These are phyloP conservation scores for Phalanger gymnotis DNA, from an alignment of 2,797 vertebrate genomes.

Conservation along the genomic window DNA sequence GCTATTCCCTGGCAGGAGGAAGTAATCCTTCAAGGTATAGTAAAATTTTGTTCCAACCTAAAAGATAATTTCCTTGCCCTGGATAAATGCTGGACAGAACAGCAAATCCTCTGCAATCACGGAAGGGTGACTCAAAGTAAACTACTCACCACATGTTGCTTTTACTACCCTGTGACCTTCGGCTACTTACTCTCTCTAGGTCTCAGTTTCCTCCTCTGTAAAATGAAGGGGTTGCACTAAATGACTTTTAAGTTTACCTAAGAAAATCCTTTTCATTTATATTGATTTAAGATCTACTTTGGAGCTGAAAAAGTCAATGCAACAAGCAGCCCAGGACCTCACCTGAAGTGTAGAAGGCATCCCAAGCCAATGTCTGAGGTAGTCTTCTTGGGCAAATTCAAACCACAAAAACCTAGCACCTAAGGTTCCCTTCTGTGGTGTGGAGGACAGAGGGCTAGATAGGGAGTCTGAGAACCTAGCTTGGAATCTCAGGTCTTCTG, in stretches of 20 bases:
- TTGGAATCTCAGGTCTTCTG: background rate
- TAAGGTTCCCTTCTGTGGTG: background rate
- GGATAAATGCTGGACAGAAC: background rate
- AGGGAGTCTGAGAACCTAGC: background rate
- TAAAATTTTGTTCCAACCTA: background rate
- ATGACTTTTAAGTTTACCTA: background rate
- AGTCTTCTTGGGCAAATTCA: background rate
- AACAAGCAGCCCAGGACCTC: background rate
- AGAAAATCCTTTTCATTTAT: background rate
- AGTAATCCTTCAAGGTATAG: background rate
- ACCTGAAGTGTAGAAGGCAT: background rate
- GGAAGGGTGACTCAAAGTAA: background rate
- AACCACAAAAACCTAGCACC: background rate
- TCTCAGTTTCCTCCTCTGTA: background rate
- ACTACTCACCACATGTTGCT: background rate
- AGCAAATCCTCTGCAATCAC: background rate
- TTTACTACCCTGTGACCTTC: background rate
- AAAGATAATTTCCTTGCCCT: background rate
- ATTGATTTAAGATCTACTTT: background rate
- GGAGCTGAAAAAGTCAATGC: background rate
- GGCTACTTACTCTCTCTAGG: background rate
- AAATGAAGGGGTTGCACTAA: background rate
- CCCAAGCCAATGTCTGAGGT: background rate
- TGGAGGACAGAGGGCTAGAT: background rate
- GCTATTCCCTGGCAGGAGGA: background rate